A percentile compares a stretch with the other conserved stretches of the same genome.
Evolutionary conservation across 1,140 invertebrate genomes (phyloP).

Genomic region (Lordiphosa clarofinis): DNA sequence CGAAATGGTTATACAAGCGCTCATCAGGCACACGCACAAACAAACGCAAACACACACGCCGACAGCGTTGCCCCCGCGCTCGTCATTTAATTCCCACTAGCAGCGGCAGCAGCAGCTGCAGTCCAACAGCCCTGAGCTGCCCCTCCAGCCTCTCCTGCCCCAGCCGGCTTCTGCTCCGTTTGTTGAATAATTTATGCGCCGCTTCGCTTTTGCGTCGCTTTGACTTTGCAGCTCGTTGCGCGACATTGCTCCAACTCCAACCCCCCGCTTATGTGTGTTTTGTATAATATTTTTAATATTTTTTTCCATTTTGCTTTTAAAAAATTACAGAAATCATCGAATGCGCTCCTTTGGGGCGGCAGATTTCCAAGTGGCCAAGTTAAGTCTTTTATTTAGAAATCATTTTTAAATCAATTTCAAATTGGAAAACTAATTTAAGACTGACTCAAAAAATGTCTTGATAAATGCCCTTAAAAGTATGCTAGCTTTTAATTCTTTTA

Average conservation of each 20-base stretch:
- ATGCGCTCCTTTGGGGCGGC: no score
- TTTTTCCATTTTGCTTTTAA: no score
- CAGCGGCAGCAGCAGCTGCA: constrained; percentile 7
- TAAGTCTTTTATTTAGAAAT: no score
- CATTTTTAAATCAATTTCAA: no score
- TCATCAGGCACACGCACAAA: constrained; percentile 17
- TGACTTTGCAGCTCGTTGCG: constrained; percentile 15
- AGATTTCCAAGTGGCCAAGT: no score
- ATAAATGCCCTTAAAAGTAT: no score
- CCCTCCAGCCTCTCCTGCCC: not conserved
- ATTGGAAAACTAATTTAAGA: no score
- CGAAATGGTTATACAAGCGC: constrained; percentile 8
- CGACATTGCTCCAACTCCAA: not conserved
- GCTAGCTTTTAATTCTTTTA: no score
- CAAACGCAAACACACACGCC: constrained; percentile 1
- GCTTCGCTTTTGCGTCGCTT: constrained; percentile 8
- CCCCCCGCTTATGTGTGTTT: no score
- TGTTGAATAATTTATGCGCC: constrained; percentile 12
- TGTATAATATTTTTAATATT: no score
- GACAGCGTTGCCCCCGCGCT: constrained; percentile 3
- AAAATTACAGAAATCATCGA: no score
- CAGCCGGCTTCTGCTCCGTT: not conserved
- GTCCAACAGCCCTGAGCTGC: constrained; percentile 6
- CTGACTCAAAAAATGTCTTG: no score
- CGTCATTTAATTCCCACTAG: constrained; percentile 12